Evolutionary conservation across 2,113 vertebrate genomes (phyloP).

Genomic region (Lucifuga dentata): DNA sequence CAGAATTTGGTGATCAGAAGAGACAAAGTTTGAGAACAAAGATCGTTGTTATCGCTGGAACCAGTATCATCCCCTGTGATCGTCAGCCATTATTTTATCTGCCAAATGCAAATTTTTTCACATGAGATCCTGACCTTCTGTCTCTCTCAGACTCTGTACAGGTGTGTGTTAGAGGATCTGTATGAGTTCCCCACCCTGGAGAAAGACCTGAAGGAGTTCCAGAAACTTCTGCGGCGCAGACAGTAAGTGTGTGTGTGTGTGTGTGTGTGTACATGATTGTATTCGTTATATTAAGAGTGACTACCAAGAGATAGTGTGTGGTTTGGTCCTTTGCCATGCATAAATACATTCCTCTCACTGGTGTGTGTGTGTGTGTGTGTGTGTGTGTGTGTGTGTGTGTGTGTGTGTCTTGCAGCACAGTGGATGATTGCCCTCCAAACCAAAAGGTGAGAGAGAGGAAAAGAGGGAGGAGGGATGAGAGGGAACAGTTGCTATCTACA

Average conservation of each 20-base stretch:
- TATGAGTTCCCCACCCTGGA: slow-evolving; percentile 95
- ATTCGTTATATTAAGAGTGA: background rate
- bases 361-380: slow-evolving; percentile 18
- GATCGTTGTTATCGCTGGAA: too few relatives aligned
- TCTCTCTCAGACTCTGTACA: slow-evolving; percentile 89
- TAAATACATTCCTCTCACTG: too few relatives aligned
- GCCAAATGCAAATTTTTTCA: too few relatives aligned
- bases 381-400: slow-evolving; percentile 19
- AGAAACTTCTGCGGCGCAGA: slow-evolving; percentile 94
- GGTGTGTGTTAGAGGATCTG: slow-evolving; percentile 94
- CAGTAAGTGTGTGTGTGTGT: slow-evolving; percentile 86
- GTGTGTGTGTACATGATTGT: background rate
- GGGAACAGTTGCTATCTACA: too few relatives aligned
- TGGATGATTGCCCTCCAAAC: slow-evolving; percentile 96
- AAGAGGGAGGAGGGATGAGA: too few relatives aligned
- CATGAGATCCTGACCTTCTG: too few relatives aligned
- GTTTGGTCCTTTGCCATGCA: too few relatives aligned
- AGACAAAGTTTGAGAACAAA: too few relatives aligned
- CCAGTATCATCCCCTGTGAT: too few relatives aligned
- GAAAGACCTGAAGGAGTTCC: slow-evolving; percentile 97
- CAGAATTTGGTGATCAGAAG: too few relatives aligned
- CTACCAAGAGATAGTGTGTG: background rate
- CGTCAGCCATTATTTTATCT: too few relatives aligned
- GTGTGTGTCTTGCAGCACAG: slow-evolving; percentile 84
- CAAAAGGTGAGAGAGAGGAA: slow-evolving; percentile 75